Evolutionary conservation across 2,113 vertebrate genomes (phyloP).

Genomic region (Cavia aperea): DNA sequence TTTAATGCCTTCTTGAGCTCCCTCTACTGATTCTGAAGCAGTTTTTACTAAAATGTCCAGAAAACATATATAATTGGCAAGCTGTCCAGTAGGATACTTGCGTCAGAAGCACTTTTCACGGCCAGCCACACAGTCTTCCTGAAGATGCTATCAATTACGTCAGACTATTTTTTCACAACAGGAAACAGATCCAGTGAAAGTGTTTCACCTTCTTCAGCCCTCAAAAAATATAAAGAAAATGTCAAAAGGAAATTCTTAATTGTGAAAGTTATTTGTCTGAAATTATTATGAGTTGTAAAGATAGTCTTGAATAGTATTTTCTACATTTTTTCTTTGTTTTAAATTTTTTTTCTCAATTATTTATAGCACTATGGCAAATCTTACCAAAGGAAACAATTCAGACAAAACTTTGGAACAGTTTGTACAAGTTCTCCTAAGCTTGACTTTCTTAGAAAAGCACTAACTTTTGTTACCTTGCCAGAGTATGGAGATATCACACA

Average conservation of each 20-base stretch:
- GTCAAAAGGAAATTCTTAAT: constrained; percentile 5
- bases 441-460: neutral
- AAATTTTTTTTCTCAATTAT: constrained; percentile 7
- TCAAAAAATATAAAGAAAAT: constrained; percentile 1
- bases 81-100: neutral
- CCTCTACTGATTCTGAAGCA: constrained; percentile 37
- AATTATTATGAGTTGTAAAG: constrained; percentile 1
- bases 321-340: neutral
- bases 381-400: constrained; percentile 38
- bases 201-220: neutral
- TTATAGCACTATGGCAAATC: neutral
- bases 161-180: neutral
- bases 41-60: neutral
- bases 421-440: neutral
- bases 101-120: neutral
- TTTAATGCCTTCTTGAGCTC: constrained; percentile 21
- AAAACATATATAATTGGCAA: constrained; percentile 44
- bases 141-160: constrained; percentile 30
- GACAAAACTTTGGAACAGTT: neutral
- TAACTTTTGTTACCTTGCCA: constrained; percentile 26
- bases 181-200: neutral
- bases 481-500: neutral
- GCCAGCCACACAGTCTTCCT: neutral
- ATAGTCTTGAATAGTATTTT: neutral
- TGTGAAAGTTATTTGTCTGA: neutral